Conservation (phyloP, 2,888 invertebrate genomes). For the Andrena trimmerana region DNA sequence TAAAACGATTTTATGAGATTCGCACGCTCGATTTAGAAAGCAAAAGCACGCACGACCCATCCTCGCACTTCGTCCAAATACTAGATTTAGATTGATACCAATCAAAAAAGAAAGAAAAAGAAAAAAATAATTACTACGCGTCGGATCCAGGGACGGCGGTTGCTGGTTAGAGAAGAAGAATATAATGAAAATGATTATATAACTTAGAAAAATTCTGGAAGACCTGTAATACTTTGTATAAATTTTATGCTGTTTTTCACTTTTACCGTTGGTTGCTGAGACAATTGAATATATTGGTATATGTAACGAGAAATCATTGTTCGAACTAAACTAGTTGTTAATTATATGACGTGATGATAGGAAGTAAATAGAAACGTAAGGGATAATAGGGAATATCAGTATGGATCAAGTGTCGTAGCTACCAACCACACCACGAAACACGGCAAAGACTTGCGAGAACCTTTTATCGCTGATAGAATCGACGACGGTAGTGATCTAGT, state of each 20-base stretch:
- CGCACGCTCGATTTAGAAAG: constrained; percentile 77
- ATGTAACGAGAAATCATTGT: constrained; percentile 63
- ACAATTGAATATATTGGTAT: constrained; percentile 71
- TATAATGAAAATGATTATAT: constrained; percentile 72
- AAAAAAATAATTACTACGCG: constrained; percentile 55
- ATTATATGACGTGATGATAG: constrained; percentile 69
- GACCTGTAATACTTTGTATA: constrained; percentile 79
- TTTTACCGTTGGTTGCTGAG: constrained; percentile 70
- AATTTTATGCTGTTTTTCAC: constrained; percentile 69
- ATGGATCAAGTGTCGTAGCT: constrained; percentile 69
- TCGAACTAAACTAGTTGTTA: constrained; percentile 72
- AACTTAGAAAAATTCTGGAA: constrained; percentile 77
- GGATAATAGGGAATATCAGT: constrained; percentile 56
- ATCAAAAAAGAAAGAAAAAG: constrained; percentile 76
- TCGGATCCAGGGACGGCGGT: constrained; percentile 70
- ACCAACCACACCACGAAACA: constrained; percentile 63
- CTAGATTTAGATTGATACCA: constrained; percentile 83
- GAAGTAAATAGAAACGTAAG: constrained; percentile 62
- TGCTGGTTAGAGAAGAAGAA: constrained; percentile 72
- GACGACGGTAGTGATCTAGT: constrained; percentile 71
- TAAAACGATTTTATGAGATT: constrained; percentile 70
- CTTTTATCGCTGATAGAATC: constrained; percentile 71
- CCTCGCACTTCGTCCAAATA: constrained; percentile 84
- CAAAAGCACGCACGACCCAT: constrained; percentile 82
- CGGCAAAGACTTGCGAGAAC: constrained; percentile 60